phyloP scores from a whole-genome alignment of 2,113 vertebrate species.

The Trichomycterus rosablanca region DNA sequence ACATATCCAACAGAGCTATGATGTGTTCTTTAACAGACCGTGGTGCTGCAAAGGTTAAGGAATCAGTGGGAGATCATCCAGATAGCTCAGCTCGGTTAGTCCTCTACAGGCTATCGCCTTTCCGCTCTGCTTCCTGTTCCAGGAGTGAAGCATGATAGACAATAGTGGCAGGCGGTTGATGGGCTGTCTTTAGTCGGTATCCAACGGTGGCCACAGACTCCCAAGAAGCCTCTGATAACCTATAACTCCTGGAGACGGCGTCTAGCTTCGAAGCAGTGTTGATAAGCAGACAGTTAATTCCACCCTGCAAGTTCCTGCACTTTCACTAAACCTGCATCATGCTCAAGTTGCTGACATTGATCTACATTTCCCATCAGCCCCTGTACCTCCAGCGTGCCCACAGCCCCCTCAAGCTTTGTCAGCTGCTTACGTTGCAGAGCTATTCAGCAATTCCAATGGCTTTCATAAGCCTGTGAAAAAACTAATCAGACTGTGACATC shows the following conservation, averaged over 20 bases:
- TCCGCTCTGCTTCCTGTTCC: conserved; percentile 7
- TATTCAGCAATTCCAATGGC: not conserved
- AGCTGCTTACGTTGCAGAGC: not conserved
- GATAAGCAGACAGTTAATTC: conserved; percentile 6
- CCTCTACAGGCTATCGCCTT: conserved; percentile 1
- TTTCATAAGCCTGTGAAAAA: not conserved
- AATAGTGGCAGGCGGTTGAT: conserved; percentile 16
- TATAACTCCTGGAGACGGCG: conserved; percentile 5
- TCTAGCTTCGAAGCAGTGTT: not conserved
- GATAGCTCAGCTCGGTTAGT: conserved; percentile 31
- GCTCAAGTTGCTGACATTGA: conserved; percentile 19
- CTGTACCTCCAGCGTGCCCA: not conserved
- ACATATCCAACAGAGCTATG: not conserved
- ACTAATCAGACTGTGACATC: not conserved
- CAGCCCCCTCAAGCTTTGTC: not conserved
- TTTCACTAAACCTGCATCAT: not conserved
- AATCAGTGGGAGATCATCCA: conserved; percentile 22
- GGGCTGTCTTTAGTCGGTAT: conserved; percentile 3
- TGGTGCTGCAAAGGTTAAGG: conserved; percentile 5
- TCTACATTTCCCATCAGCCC: conserved; percentile 17
- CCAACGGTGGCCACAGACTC: not conserved
- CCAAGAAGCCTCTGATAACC: conserved; percentile 36
- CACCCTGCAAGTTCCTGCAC: not conserved
- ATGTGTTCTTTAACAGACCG: not conserved
- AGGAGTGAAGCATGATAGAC: conserved; percentile 25